Conservation (phyloP, 2,797 vertebrate genomes). For the Rhinogobio ventralis region DNA sequence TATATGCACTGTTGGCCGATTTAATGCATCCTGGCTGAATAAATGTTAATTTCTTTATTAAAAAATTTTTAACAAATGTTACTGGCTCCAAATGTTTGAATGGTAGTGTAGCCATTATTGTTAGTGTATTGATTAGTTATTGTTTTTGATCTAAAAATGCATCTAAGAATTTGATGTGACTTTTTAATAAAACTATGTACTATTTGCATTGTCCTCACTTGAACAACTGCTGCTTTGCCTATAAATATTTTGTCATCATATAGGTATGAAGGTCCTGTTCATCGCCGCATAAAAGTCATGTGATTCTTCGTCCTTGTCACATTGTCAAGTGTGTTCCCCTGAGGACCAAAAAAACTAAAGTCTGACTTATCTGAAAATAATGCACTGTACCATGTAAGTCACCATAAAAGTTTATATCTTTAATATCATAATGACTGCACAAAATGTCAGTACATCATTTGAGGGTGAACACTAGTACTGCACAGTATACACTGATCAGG, state of each 20-base stretch:
- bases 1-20: background rate
- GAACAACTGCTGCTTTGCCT: slow-evolving; percentile 11
- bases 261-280: slow-evolving; percentile 14
- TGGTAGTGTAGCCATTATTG: background rate
- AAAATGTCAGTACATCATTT: background rate
- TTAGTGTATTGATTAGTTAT: background rate
- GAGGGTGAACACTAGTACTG: background rate
- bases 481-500: too few species aligned
- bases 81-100: background rate
- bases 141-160: too few species aligned
- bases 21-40: background rate
- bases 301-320: background rate
- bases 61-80: too few species aligned
- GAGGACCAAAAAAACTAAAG: background rate
- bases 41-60: background rate
- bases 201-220: slow-evolving; percentile 5
- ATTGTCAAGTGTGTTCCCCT: background rate
- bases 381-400: background rate
- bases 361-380: background rate
- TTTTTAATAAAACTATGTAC: background rate
- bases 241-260: slow-evolving; percentile 35
- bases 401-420: background rate
- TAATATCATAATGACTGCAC: background rate
- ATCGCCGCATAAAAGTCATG: slow-evolving; percentile 11
- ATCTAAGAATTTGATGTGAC: background rate